Conservation (phyloP, 1,140 invertebrate genomes). For the Bombus breviceps region DNA sequence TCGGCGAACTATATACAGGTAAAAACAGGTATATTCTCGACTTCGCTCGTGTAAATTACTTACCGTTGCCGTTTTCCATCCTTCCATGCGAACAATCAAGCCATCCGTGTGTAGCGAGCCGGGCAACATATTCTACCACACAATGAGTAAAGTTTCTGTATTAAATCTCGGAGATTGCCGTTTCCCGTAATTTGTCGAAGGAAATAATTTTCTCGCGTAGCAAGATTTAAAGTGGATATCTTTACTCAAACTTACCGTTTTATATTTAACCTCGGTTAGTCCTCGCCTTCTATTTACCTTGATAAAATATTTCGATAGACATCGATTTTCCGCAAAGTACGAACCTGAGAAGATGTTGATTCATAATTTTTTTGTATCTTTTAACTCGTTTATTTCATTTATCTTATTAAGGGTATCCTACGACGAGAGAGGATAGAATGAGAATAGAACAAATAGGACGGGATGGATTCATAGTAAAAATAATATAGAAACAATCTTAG, state of each 20-base stretch:
- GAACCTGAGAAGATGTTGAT: no score
- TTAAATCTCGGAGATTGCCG: constrained; percentile 13
- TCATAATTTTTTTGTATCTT: no score
- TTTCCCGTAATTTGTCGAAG: constrained; percentile 18
- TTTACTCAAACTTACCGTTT: background rate
- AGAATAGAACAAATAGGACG: background rate
- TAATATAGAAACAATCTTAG: constrained; percentile 1
- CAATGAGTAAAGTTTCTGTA: constrained; percentile 16
- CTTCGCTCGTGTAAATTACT: constrained; percentile 22
- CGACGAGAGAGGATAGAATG: background rate
- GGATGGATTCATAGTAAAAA: background rate
- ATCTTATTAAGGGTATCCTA: background rate
- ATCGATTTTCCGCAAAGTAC: background rate
- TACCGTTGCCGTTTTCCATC: background rate
- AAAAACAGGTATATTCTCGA: background rate
- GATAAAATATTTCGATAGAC: background rate
- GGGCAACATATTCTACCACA: background rate
- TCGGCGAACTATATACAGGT: background rate
- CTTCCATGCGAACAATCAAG: constrained; percentile 11
- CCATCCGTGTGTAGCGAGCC: no score
- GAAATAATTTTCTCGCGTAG: constrained; percentile 2
- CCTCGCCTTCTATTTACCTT: background rate
- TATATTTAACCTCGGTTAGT: background rate
- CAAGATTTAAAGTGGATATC: background rate
- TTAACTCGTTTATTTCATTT: background rate